These are phyloP conservation scores for Melanotaenia nigrans DNA, from an alignment of 2,797 vertebrate species.

Conservation along the genomic window DNA sequence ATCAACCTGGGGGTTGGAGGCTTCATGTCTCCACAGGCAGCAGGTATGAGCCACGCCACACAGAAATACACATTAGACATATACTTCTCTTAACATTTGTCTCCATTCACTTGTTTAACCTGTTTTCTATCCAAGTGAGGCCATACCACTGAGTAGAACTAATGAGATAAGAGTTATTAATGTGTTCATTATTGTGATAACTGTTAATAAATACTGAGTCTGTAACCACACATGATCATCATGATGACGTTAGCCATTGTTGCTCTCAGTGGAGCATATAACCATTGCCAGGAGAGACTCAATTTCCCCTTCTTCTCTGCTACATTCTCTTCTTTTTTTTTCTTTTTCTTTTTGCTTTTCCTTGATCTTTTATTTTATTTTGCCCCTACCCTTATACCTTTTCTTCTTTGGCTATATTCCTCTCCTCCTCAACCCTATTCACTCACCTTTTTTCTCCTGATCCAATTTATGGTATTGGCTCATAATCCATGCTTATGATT, in stretches of 20 bases:
- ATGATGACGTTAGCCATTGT: slow-evolving; percentile 52
- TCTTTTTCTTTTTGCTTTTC: slow-evolving; percentile 29
- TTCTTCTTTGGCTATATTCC: slow-evolving; percentile 22
- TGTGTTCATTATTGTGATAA: slow-evolving; percentile 47
- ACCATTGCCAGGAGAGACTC: slow-evolving; percentile 69
- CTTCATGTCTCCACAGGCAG: slow-evolving; percentile 93
- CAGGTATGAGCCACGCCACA: slow-evolving; percentile 81
- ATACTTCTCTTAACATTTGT: slow-evolving; percentile 28
- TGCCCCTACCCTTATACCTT: slow-evolving; percentile 41
- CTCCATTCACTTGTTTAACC: slow-evolving; percentile 31
- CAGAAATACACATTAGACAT: slow-evolving; percentile 5
- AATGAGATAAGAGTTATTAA: slow-evolving; percentile 51
- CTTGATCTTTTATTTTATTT: slow-evolving; percentile 17
- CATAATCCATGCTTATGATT: slow-evolving; percentile 49
- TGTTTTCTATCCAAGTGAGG: slow-evolving; percentile 37
- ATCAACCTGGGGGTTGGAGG: slow-evolving; percentile 94
- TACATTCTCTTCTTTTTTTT: slow-evolving; percentile 49
- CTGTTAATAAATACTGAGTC: slow-evolving; percentile 41
- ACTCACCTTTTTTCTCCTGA: slow-evolving; percentile 13
- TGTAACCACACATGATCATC: slow-evolving; percentile 59
- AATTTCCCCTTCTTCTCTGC: slow-evolving; percentile 74
- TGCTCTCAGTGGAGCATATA: slow-evolving; percentile 61
- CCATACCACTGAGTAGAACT: slow-evolving; percentile 56
- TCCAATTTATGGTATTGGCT: slow-evolving; percentile 39
- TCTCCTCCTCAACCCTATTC: slow-evolving; percentile 20